Conservation (phyloP, 2,888 invertebrate genomes). For the Drosophila rubida region DNA sequence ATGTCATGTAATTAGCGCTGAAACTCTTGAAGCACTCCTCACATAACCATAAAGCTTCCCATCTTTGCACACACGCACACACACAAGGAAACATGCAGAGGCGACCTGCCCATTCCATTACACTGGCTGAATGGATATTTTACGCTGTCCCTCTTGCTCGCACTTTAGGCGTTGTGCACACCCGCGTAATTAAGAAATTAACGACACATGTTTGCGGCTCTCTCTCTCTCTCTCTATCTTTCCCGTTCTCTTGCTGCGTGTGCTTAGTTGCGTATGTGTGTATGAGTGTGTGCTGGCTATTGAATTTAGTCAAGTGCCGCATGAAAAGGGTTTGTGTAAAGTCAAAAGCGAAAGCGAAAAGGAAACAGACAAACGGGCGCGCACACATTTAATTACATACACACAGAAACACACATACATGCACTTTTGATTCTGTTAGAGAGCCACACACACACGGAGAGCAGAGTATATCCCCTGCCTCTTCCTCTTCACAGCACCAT, state of each 20-base stretch:
- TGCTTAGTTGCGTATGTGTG: not conserved
- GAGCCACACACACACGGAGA: conserved; percentile 23
- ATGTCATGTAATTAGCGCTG: conserved; percentile 59
- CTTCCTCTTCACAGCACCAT: not conserved
- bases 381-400: conserved; percentile 69
- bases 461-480: not conserved
- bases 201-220: conserved; percentile 77
- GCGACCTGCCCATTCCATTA: conserved; percentile 22
- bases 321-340: conserved; percentile 72
- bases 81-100: too few species aligned
- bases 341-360: conserved; percentile 76
- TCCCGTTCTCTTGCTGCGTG: conserved; percentile 4
- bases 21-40: conserved; percentile 36
- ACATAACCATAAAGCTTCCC: conserved; percentile 1
- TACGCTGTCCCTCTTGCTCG: conserved; percentile 19
- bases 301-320: conserved; percentile 67
- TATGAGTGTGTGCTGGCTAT: conserved; percentile 35
- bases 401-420: conserved; percentile 15
- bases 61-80: conserved; percentile 1
- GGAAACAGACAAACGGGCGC: conserved; percentile 57
- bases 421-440: conserved; percentile 36
- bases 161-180: conserved; percentile 42
- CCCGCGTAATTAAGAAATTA: conserved; percentile 79
- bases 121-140: conserved; percentile 50
- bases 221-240: conserved; percentile 16